These are phyloP conservation scores for Orestias chungarensis DNA, from an alignment of 2,797 vertebrate species.

Conservation along the genomic window DNA sequence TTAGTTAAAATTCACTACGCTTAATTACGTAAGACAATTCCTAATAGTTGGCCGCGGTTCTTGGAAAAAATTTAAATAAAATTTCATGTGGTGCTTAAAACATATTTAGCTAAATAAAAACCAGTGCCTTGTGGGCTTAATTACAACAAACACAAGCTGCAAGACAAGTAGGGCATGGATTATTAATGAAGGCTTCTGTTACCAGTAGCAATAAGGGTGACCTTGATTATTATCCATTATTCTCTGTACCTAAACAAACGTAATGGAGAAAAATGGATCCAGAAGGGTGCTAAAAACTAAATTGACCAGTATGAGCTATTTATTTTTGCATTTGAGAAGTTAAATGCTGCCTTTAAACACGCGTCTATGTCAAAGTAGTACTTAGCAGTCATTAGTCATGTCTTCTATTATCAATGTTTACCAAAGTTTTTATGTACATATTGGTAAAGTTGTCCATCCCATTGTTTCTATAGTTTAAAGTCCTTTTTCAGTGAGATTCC, in stretches of 20 bases:
- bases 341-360: background rate
- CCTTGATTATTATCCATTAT: slow-evolving; percentile 6
- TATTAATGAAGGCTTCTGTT: slow-evolving; percentile 35
- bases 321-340: background rate
- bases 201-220: slow-evolving; percentile 10
- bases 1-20: background rate
- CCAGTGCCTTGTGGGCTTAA: slow-evolving; percentile 4
- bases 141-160: slow-evolving; percentile 21
- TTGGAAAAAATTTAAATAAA: background rate
- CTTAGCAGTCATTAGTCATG: background rate
- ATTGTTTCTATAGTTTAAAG: background rate
- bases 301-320: background rate
- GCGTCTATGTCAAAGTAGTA: background rate
- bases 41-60: background rate
- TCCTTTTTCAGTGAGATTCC: background rate
- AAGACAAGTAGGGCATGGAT: slow-evolving; percentile 27
- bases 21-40: background rate
- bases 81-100: slow-evolving; percentile 1
- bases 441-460: background rate
- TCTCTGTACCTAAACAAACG: slow-evolving; percentile 12
- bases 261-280: background rate
- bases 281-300: background rate
- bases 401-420: background rate
- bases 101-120: slow-evolving; percentile 4
- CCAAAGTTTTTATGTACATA: background rate